These are phyloP conservation scores for Anthoscopus minutus DNA, from an alignment of 2,113 vertebrate genomes.

Conservation along the genomic window DNA sequence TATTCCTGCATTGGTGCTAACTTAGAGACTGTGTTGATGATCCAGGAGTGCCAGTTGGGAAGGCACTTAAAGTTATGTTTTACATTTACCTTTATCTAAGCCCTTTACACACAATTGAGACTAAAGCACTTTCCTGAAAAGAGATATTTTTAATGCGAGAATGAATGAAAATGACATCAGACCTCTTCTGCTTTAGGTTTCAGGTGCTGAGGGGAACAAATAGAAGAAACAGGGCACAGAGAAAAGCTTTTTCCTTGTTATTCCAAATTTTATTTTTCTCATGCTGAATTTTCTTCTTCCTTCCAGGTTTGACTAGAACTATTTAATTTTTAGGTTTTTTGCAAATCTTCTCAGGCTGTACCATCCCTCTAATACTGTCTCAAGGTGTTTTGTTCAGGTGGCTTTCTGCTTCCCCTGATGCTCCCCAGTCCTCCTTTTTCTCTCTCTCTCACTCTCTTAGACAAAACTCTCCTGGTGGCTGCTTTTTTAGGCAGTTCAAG, in stretches of 20 bases:
- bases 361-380: not conserved
- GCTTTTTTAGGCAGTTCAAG: not conserved
- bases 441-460: not conserved
- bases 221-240: not conserved
- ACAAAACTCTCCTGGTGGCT: not conserved
- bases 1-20: not conserved
- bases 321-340: not conserved
- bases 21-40: not conserved
- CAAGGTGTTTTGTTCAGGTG: not conserved
- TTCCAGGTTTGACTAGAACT: not conserved
- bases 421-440: not conserved
- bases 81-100: not conserved
- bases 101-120: not conserved
- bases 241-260: not conserved
- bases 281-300: not conserved
- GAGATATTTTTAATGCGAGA: not conserved
- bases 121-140: not conserved
- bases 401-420: not conserved
- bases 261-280: not conserved
- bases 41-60: not conserved
- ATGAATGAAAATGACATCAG: not conserved
- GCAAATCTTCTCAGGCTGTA: not conserved
- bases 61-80: not conserved
- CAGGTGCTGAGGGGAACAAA: not conserved
- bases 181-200: not conserved